These are phyloP conservation scores for Brachionus koreanus DNA, from an alignment of 1,140 invertebrate species.

Conservation along the genomic window DNA sequence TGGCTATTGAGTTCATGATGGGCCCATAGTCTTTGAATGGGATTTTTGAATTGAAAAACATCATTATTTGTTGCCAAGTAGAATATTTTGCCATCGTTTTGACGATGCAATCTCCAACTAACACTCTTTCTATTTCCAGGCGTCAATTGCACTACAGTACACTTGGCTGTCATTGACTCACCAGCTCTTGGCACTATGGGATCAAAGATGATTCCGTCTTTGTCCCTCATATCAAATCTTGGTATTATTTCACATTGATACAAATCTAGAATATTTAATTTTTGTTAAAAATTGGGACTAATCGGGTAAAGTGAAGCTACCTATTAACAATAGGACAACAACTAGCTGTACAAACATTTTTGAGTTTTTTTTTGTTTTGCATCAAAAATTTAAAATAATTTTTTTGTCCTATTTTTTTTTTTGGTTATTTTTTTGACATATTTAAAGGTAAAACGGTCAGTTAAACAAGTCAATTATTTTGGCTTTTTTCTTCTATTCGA, in stretches of 20 bases:
- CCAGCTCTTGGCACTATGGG: constrained; percentile 43
- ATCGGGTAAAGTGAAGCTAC: background rate
- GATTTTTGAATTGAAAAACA: constrained; percentile 44
- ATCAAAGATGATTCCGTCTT: constrained; percentile 44
- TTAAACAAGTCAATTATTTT: background rate
- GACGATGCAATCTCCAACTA: constrained; percentile 24
- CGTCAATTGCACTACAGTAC: constrained; percentile 36
- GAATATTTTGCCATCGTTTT: constrained; percentile 43
- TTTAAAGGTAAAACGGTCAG: background rate
- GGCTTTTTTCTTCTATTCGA: background rate
- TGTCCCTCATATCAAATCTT: constrained; percentile 39
- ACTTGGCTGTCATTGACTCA: constrained; percentile 30
- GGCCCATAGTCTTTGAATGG: constrained; percentile 32
- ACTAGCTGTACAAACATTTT: background rate
- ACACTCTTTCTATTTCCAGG: constrained; percentile 36
- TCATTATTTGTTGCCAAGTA: constrained; percentile 23
- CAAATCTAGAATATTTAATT: background rate
- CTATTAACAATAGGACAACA: background rate
- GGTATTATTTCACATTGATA: constrained; percentile 25
- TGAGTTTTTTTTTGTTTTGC: background rate
- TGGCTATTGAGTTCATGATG: constrained; percentile 18
- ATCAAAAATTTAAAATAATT: background rate
- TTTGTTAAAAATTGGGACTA: background rate
- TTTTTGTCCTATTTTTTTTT: background rate
- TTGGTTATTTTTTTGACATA: background rate